A percentile compares a stretch with the other conserved stretches of the same genome.
These are phyloP conservation scores for Montipora cactus DNA, from an alignment of 64 coral and sea anemone species.

Conservation along the genomic window DNA sequence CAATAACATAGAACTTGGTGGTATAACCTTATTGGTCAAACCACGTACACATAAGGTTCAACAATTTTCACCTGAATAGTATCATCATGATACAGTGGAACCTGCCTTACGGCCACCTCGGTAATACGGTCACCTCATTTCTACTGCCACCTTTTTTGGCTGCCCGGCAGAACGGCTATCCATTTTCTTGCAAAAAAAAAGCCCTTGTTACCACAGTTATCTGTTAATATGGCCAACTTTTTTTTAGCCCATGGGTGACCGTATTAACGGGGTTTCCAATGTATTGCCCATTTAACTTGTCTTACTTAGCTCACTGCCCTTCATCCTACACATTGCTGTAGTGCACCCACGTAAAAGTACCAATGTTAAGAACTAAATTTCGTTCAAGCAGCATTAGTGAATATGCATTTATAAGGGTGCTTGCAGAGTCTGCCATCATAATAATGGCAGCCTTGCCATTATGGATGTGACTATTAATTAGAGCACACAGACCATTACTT, in stretches of 20 bases:
- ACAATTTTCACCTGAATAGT: not conserved
- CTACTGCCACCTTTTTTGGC: not conserved
- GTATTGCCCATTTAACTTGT: not conserved
- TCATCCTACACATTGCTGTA: not conserved
- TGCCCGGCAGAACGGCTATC: not conserved
- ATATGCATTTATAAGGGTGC: conserved; percentile 7
- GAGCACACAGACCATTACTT: conserved; percentile 17
- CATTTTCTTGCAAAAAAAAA: not conserved
- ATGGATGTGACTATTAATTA: conserved; percentile 19
- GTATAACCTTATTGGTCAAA: not conserved
- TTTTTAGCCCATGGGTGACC: not conserved
- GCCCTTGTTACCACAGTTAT: not conserved
- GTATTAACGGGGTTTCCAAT: not conserved
- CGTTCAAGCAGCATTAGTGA: conserved; percentile 2
- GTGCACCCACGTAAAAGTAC: conserved; percentile 28
- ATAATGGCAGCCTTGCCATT: conserved; percentile 23
- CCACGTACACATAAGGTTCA: not conserved
- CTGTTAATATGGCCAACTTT: not conserved
- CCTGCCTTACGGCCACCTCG: not conserved
- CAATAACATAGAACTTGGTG: not conserved
- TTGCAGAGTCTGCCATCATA: conserved; percentile 2
- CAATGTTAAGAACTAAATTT: conserved; percentile 21
- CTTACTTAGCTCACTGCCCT: not conserved
- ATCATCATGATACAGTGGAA: not conserved
- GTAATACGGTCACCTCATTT: not conserved